Percentiles rank a stretch among this genome's conserved stretches.
Evolutionary conservation across 2,113 vertebrate species (phyloP).

Genomic region (Probosciger aterrimus): DNA sequence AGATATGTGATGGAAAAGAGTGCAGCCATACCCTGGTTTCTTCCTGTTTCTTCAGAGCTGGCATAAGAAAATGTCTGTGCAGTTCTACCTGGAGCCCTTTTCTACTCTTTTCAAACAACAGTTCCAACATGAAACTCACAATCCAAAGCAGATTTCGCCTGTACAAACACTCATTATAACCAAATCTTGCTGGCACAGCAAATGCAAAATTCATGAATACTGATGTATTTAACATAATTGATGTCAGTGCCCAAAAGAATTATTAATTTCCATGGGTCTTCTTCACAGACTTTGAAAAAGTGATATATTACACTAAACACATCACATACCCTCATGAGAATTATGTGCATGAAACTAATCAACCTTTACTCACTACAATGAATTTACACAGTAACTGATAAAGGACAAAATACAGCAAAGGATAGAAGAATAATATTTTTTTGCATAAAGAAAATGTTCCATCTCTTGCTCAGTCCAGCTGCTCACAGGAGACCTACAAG

Average conservation of each 20-base stretch:
- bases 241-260: neutral
- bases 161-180: neutral
- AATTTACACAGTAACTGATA: neutral
- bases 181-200: neutral
- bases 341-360: neutral
- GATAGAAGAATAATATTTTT: neutral
- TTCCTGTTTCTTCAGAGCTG: neutral
- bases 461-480: neutral
- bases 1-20: neutral
- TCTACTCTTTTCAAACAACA: neutral
- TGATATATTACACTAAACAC: neutral
- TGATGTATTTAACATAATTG: neutral
- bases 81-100: neutral
- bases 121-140: neutral
- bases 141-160: neutral
- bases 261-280: neutral
- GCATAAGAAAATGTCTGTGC: neutral
- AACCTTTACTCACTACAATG: neutral
- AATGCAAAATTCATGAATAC: neutral
- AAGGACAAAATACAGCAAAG: neutral
- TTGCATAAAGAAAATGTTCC: neutral
- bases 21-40: neutral
- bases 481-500: neutral
- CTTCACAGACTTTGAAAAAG: neutral
- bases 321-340: neutral